Evolutionary conservation across 2,888 invertebrate species (phyloP).

Genomic region (Barypeithes pellucidus): DNA sequence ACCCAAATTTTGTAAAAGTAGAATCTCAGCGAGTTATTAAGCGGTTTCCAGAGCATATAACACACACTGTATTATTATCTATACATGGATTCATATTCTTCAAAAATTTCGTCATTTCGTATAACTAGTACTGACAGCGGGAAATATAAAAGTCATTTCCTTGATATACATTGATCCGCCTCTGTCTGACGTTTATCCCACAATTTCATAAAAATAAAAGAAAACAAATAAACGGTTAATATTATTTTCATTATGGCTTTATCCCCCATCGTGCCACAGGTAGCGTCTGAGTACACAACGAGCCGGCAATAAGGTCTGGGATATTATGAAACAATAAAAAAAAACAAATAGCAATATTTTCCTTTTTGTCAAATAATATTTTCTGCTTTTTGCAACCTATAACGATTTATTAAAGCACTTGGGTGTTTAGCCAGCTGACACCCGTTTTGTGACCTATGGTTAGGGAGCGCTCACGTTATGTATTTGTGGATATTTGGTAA

Average conservation of each 20-base stretch:
- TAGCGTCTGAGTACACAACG: slow-evolving; percentile 28
- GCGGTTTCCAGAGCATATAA: no score
- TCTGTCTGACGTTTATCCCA: background rate
- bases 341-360: slow-evolving; percentile 29
- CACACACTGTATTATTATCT: no score
- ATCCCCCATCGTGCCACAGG: slow-evolving; percentile 13
- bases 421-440: slow-evolving; percentile 19
- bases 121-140: background rate
- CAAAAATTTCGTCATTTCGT: no score
- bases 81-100: no score
- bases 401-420: slow-evolving; percentile 27
- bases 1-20: no score
- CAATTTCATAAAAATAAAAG: slow-evolving; percentile 13
- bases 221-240: slow-evolving; percentile 19
- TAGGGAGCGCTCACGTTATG: background rate
- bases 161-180: background rate
- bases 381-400: slow-evolving; percentile 23
- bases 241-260: slow-evolving; percentile 30
- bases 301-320: slow-evolving; percentile 14
- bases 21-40: no score
- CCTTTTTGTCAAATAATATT: slow-evolving; percentile 30
- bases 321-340: slow-evolving; percentile 35
- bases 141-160: background rate
- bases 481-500: slow-evolving; percentile 8
- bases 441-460: background rate